These are phyloP conservation scores for Coregonus ussuriensis DNA, from an alignment of 2,797 vertebrate species.

Conservation along the genomic window DNA sequence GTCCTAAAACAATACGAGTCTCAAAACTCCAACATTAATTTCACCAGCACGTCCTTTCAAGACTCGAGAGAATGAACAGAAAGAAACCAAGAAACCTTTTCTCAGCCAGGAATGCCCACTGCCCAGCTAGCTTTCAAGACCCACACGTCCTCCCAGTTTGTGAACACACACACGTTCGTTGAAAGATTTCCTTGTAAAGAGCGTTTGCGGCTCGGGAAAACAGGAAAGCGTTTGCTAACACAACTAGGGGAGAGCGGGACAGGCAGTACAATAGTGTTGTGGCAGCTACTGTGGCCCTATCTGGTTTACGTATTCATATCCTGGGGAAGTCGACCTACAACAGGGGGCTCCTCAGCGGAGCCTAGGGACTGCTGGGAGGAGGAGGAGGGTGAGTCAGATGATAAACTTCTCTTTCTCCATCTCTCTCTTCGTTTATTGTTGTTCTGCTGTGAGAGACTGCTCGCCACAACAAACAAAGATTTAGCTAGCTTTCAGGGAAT, in stretches of 20 bases:
- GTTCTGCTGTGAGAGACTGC: not conserved
- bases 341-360: conserved; percentile 17
- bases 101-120: not conserved
- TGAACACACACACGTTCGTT: conserved; percentile 1
- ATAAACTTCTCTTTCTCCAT: too few species aligned
- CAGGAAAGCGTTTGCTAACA: conserved; percentile 50
- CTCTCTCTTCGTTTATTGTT: not conserved
- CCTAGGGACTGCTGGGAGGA: conserved; percentile 2
- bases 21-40: not conserved
- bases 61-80: not conserved
- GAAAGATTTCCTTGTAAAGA: conserved; percentile 37
- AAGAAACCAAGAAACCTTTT: conserved; percentile 4
- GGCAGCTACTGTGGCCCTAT: conserved; percentile 28
- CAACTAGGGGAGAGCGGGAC: conserved; percentile 24
- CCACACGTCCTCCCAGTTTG: not conserved
- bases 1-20: not conserved
- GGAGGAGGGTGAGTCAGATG: not conserved
- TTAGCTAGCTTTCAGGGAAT: not conserved
- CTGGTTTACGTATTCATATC: conserved; percentile 39
- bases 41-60: conserved; percentile 1
- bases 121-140: not conserved
- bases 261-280: conserved; percentile 28
- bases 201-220: conserved; percentile 34
- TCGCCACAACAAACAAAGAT: conserved; percentile 1
- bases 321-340: conserved; percentile 39